Percentiles rank a stretch among this genome's conserved stretches.
These are phyloP conservation scores for Apodemia zela DNA, from an alignment of 2,888 invertebrate genomes.

Conservation along the genomic window DNA sequence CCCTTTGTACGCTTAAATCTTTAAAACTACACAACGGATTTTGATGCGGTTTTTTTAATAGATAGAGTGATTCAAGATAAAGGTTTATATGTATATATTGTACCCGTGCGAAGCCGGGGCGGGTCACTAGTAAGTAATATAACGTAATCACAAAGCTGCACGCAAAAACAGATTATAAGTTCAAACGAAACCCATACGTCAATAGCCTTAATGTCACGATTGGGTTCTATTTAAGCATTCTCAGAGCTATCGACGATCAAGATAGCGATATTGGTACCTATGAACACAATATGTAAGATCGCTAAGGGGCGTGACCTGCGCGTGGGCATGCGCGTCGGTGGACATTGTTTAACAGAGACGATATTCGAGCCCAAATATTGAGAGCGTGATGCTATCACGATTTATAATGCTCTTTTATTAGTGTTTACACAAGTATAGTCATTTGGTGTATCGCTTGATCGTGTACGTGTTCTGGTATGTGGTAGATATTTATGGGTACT, in stretches of 20 bases:
- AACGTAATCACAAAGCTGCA: not conserved
- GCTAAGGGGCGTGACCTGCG: constrained; percentile 61
- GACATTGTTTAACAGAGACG: constrained; percentile 67
- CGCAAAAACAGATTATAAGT: constrained; percentile 1
- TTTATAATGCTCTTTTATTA: constrained; percentile 75
- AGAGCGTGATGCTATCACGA: constrained; percentile 65
- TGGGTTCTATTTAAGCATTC: constrained; percentile 39
- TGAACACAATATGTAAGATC: constrained; percentile 51
- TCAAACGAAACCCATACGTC: constrained; percentile 14
- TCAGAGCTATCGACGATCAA: constrained; percentile 47
- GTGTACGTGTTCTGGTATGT: not conserved
- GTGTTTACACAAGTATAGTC: constrained; percentile 60
- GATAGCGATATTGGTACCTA: constrained; percentile 45
- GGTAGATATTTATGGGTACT: constrained; percentile 13
- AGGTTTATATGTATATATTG: no score
- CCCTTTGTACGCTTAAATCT: no score
- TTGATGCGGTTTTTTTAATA: no score
- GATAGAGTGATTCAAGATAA: no score
- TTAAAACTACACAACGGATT: no score
- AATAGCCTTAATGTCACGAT: constrained; percentile 21
- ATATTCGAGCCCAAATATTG: constrained; percentile 65
- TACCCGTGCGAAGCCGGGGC: no score
- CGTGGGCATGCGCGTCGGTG: constrained; percentile 69
- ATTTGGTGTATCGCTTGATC: constrained; percentile 13
- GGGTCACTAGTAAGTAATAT: no score